These are phyloP conservation scores for Triplophysa siluroides DNA, from an alignment of 2,113 vertebrate genomes.

Conservation along the genomic window DNA sequence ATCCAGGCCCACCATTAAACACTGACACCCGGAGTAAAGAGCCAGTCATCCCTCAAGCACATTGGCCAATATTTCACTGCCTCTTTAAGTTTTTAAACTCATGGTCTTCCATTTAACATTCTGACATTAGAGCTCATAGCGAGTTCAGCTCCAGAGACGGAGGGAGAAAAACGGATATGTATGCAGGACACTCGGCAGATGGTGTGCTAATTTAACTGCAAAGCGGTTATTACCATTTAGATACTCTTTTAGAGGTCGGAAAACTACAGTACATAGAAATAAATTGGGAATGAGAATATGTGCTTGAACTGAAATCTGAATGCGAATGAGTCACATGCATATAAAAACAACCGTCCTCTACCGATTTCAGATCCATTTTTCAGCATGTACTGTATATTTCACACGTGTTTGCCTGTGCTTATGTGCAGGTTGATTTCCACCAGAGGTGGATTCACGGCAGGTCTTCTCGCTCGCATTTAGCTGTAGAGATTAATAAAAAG, in stretches of 20 bases:
- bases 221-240: conserved; percentile 71
- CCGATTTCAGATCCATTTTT: not conserved
- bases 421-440: not conserved
- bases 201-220: conserved; percentile 53
- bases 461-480: no score
- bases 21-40: conserved; percentile 89
- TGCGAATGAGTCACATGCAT: conserved; percentile 38
- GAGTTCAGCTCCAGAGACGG: conserved; percentile 48
- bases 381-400: not conserved
- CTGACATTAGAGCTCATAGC: conserved; percentile 70
- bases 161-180: conserved; percentile 53
- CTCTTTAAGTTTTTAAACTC: conserved; percentile 96
- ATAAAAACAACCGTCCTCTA: not conserved
- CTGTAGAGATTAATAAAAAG: no score
- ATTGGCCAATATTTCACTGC: conserved; percentile 94
- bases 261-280: conserved; percentile 52
- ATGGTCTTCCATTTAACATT: conserved; percentile 84
- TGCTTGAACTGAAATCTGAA: conserved; percentile 52
- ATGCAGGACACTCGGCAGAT: conserved; percentile 55
- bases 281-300: conserved; percentile 60
- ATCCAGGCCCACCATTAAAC: conserved; percentile 96
- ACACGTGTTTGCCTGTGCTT: not conserved
- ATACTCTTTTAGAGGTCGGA: conserved; percentile 49
- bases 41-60: conserved; percentile 97
- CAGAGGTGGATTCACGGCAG: not conserved